These are phyloP conservation scores for Bedellia somnulentella DNA, from an alignment of 2,888 invertebrate species.

Conservation along the genomic window DNA sequence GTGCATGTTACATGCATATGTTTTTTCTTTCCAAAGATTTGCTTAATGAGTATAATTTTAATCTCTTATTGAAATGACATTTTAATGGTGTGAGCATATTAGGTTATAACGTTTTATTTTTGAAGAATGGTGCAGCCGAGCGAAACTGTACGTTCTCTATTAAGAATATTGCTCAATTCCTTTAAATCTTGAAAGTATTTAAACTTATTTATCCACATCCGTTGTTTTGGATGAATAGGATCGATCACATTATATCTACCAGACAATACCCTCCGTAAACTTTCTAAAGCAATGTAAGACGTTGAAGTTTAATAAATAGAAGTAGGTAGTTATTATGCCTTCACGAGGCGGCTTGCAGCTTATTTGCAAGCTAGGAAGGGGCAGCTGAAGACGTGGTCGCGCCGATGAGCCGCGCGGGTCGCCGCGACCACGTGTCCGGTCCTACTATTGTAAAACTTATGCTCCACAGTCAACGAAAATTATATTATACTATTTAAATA, in stretches of 20 bases:
- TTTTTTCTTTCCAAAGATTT: slow-evolving; percentile 59
- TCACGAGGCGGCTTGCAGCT: slow-evolving; percentile 31
- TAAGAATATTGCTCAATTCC: slow-evolving; percentile 54
- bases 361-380: slow-evolving; percentile 33
- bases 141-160: slow-evolving; percentile 58
- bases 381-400: slow-evolving; percentile 29
- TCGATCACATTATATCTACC: slow-evolving; percentile 46
- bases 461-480: slow-evolving; percentile 60
- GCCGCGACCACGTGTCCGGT: not conserved
- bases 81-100: slow-evolving; percentile 37
- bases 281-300: slow-evolving; percentile 37
- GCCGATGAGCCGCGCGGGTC: not conserved
- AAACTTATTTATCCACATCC: slow-evolving; percentile 45
- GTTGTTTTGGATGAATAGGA: slow-evolving; percentile 42
- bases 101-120: slow-evolving; percentile 21
- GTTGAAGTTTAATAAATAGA: slow-evolving; percentile 46
- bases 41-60: slow-evolving; percentile 32
- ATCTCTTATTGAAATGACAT: slow-evolving; percentile 47
- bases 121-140: slow-evolving; percentile 58
- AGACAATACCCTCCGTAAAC: slow-evolving; percentile 60
- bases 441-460: too few relatives aligned
- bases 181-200: slow-evolving; percentile 55
- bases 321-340: slow-evolving; percentile 46
- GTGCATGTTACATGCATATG: slow-evolving; percentile 54
- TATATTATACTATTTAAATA: slow-evolving; percentile 56